Evolutionary conservation across 1,140 invertebrate genomes (phyloP).

Genomic region (Drosophila teissieri): DNA sequence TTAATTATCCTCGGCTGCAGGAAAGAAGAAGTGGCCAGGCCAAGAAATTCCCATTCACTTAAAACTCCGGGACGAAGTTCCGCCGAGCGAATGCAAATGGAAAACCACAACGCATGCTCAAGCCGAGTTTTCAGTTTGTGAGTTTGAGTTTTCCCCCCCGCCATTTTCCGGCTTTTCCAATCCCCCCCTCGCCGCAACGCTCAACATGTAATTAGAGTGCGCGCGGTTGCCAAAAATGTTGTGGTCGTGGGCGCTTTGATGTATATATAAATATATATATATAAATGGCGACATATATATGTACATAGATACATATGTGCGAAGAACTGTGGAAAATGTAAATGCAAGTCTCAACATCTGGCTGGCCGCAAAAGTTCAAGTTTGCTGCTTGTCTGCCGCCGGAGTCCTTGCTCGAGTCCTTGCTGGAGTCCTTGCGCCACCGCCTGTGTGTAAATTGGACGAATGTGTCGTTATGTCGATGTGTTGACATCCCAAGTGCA

Average conservation of each 20-base stretch:
- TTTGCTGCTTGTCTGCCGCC: constrained; percentile 73
- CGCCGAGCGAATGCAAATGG: constrained; percentile 74
- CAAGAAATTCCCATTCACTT: constrained; percentile 77
- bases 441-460: constrained; percentile 78
- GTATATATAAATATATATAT: constrained; percentile 23
- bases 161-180: not conserved
- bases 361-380: constrained; percentile 78
- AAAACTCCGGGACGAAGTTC: constrained; percentile 70
- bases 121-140: constrained; percentile 70
- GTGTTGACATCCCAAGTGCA: constrained; percentile 80
- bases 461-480: constrained; percentile 79
- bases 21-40: constrained; percentile 39
- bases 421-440: constrained; percentile 38
- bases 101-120: constrained; percentile 81
- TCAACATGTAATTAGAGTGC: constrained; percentile 79
- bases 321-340: constrained; percentile 48
- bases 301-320: not conserved
- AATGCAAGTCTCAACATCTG: constrained; percentile 50
- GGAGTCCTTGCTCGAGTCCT: constrained; percentile 63
- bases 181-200: no score
- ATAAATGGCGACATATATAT: not conserved
- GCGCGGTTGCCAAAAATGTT: constrained; percentile 77
- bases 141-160: constrained; percentile 52
- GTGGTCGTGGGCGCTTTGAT: constrained; percentile 75
- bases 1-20: constrained; percentile 62